These are phyloP conservation scores for Psilopogon haemacephalus DNA, from an alignment of 2,113 vertebrate genomes.

Conservation along the genomic window DNA sequence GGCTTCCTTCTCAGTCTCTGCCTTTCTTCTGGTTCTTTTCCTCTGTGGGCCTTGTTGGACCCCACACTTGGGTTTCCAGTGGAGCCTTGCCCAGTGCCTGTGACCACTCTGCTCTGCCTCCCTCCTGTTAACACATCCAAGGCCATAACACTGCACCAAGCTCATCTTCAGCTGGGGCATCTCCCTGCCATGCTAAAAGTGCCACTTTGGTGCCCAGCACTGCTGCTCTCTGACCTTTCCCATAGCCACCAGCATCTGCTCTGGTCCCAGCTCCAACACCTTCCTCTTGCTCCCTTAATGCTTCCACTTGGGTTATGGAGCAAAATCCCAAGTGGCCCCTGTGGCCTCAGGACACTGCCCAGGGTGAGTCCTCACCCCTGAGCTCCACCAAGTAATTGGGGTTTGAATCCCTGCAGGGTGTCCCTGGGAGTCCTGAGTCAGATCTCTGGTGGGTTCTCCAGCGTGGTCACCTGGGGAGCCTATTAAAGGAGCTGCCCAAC, in stretches of 20 bases:
- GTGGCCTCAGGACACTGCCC: accelerated
- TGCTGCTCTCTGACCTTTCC: background rate
- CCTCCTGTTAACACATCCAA: background rate
- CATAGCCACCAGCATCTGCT: accelerated
- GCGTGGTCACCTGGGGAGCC: background rate
- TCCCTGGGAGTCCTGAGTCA: background rate
- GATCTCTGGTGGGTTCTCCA: background rate
- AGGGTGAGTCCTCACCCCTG: accelerated
- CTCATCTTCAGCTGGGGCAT: background rate
- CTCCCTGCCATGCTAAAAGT: background rate
- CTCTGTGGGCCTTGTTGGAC: background rate
- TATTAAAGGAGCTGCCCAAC: slow-evolving; percentile 11
- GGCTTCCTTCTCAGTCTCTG: background rate
- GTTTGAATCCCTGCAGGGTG: accelerated
- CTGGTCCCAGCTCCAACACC: background rate
- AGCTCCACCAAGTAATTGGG: background rate
- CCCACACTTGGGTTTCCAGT: accelerated
- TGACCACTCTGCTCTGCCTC: background rate
- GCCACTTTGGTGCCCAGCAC: background rate
- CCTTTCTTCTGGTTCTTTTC: background rate
- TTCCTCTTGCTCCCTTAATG: background rate
- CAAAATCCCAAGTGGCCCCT: background rate
- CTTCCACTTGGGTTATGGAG: background rate
- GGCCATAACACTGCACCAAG: accelerated
- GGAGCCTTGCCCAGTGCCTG: background rate